A percentile compares a stretch with the other conserved stretches of the same genome.
These are phyloP conservation scores for Odontocerum albicorne DNA, from an alignment of 2,888 invertebrate genomes.

Conservation along the genomic window DNA sequence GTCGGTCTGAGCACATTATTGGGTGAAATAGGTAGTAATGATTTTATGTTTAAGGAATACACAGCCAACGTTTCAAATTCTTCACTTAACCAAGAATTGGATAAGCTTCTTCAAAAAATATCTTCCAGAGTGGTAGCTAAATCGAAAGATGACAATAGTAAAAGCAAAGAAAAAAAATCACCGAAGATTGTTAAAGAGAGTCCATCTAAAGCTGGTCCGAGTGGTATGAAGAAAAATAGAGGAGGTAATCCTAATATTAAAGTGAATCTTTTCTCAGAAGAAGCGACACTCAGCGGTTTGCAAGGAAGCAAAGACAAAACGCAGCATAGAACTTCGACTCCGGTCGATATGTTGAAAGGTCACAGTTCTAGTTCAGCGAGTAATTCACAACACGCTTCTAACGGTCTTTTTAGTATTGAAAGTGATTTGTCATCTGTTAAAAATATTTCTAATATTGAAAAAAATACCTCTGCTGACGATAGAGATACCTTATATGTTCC, in stretches of 20 bases:
- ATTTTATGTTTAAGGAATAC: conserved; percentile 32
- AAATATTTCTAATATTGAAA: conserved; percentile 50
- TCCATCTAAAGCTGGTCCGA: background rate
- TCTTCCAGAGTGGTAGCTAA: conserved; percentile 9
- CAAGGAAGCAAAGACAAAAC: conserved; percentile 31
- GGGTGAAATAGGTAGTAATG: conserved; percentile 37
- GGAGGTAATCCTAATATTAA: conserved; percentile 17
- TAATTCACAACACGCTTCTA: conserved; percentile 34
- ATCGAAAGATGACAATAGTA: background rate
- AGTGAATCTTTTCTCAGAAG: conserved; percentile 18
- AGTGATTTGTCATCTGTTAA: conserved; percentile 61
- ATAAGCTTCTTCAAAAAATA: conserved; percentile 15
- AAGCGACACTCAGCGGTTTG: conserved; percentile 14
- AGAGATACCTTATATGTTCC: conserved; percentile 56
- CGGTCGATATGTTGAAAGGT: conserved; percentile 55
- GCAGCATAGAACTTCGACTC: conserved; percentile 57
- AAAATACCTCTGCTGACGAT: conserved; percentile 53
- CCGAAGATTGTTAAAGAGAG: background rate
- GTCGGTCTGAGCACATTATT: conserved; percentile 28
- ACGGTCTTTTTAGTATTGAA: conserved; percentile 55
- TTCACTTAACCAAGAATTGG: conserved; percentile 21
- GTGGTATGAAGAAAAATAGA: conserved; percentile 39
- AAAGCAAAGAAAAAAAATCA: conserved; percentile 3
- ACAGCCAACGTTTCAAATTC: conserved; percentile 14
- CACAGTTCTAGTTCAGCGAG: conserved; percentile 43